Base-by-base conservation (phyloP, 2,113 vertebrate species). In the Collichthys lucidus region DNA sequence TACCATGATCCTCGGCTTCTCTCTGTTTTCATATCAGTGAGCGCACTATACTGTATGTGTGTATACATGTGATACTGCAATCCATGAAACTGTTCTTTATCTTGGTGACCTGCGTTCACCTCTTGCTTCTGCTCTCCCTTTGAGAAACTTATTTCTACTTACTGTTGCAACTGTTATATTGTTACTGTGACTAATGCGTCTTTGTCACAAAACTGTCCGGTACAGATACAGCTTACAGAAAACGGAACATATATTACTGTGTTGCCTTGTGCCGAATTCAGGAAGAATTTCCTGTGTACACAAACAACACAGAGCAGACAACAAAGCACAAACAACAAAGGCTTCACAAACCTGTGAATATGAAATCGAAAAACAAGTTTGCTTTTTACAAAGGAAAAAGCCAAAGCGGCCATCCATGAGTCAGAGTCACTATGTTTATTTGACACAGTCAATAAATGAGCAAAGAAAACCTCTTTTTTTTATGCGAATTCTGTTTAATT, bases 191-290 rank as follows among this genome's bases (percentile, higher is more conserved):
- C 19, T 46, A 11, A 11, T 66, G 35, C 9, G 47, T 20, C 40
- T 61, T 59, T 53, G 61, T 26, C 44, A 53, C 19, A 47, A 46
- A 49, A 31, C 44, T 11, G 47, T 10, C 46, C 53, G n/a, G 24
- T 47, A 40, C 22, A 15, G 52, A 59, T 31, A 10, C 11, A 69
- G 2, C 19, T 68, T 17, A 20, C 20, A 52, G 60, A 53, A 71
- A 82, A 71, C 47, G 70, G 0, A 60, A 31, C 26, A 61, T 66
- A 56, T 61, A 26, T 52, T 78, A 22, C 35, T 49, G 11, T 44
- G 64, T 63, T 53, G 15, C 11, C 7, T 62, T 70, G 57, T 22
- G 7, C 46, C 16, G 47, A 40, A 35, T 73, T 61, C 59, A 31
- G 24, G 47, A 12, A 35, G 31, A 73, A 67, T 35, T 20, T n/a